Evolutionary conservation across 2,113 vertebrate genomes (phyloP), one percentile per base, ranked within the genome.

Genomic region (Myrmophylax atrothorax): DNA sequence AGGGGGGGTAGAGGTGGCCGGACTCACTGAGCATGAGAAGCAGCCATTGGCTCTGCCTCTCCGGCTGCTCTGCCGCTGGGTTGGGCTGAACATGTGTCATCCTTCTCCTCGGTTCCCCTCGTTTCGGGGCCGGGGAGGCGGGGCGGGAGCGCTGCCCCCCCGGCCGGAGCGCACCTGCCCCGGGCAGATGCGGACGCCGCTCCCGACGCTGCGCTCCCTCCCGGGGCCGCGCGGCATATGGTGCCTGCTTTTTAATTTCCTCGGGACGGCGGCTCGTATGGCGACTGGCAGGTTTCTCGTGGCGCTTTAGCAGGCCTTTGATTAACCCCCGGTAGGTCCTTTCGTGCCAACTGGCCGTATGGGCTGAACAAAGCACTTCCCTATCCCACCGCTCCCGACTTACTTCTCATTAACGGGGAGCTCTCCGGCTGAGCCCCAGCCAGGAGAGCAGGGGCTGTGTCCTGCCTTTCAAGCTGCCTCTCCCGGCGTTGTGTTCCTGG

Each of bases 241-340:
- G 93, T 3, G 72, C 35, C 3, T 17, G 91, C 55, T 22, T 85
- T 92, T 91, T 96, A 82, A 97, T 97, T 96, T 97, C 94, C 96
- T 96, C 6, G 80, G 85, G 66, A 16, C 58, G 31, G 52, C 17
- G 10, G 42, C 23, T 78, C 77, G 28, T 83, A 47, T 19, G 94
- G 95, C 7, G 62, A 40, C 88, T 11, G 89, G 80, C 94, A 92
- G 94, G 80, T 62, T 74, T 50, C 95, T 95, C 67, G 1, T 8
- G 4, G 46, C 5, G 64, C 87, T 93, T 46, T 40, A 49, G 70
- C 87, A 86, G 86, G 79, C 47, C 64, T 44, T 20, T 60, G 74
- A 33, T 80, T 31, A 90, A 76, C 58, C 93, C 93, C 64, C 42
- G 7, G 13, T 2, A 33, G 68, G 44, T 52, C 81, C 23, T 15